phyloP scores from a whole-genome alignment of 2,113 vertebrate species.

The Machaerirhynchus nigripectus region DNA sequence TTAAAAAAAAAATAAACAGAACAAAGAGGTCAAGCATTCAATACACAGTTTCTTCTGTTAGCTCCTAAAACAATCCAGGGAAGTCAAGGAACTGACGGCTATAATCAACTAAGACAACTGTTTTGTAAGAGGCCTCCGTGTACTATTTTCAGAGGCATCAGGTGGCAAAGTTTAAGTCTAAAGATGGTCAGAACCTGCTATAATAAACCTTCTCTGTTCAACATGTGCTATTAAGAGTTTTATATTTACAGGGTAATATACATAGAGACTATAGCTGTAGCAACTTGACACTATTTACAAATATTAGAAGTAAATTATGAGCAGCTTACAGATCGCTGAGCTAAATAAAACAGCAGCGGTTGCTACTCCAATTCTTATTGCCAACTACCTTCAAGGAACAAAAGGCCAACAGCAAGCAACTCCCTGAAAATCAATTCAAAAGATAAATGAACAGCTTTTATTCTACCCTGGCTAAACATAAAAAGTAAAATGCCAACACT shows the following conservation, averaged over 20 bases:
- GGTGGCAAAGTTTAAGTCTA: conserved; percentile 45
- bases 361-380: background rate
- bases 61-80: background rate
- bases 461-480: background rate
- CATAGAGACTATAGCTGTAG: conserved; percentile 38
- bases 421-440: background rate
- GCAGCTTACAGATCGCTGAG: background rate
- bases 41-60: background rate
- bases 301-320: conserved; percentile 15
- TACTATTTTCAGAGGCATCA: conserved; percentile 53
- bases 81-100: background rate
- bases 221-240: conserved; percentile 1
- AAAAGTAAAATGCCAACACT: conserved; percentile 10
- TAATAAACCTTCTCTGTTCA: conserved; percentile 4
- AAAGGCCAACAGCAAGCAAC: background rate
- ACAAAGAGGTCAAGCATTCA: background rate
- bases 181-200: conserved; percentile 50
- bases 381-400: background rate
- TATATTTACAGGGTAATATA: background rate
- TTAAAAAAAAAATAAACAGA: background rate
- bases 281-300: conserved; percentile 54
- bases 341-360: background rate
- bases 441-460: background rate
- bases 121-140: background rate
- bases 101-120: conserved; percentile 36